Evolutionary conservation across 2,888 invertebrate species (phyloP).

Genomic region (Drosophila formosana): DNA sequence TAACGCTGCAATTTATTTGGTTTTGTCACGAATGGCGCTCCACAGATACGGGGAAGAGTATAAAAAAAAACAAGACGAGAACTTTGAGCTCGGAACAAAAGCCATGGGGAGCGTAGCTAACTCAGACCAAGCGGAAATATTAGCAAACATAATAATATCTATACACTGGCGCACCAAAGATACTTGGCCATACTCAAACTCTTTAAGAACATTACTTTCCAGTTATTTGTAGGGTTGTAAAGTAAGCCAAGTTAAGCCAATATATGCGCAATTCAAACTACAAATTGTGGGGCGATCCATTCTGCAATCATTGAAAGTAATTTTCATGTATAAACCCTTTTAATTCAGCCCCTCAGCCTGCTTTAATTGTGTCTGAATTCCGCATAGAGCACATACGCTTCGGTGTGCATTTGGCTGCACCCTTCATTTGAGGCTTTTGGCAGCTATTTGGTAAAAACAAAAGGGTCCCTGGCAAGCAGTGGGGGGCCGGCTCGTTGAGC

Average conservation of each 20-base stretch:
- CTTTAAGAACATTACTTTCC: background rate
- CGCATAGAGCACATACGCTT: constrained; percentile 36
- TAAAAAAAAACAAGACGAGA: constrained; percentile 6
- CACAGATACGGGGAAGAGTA: constrained; percentile 44
- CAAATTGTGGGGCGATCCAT: background rate
- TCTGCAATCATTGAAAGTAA: background rate
- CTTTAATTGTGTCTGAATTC: background rate
- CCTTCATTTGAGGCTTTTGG: constrained; percentile 40
- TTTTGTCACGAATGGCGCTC: constrained; percentile 72
- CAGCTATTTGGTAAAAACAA: constrained; percentile 55
- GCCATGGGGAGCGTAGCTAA: constrained; percentile 35
- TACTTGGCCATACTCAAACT: constrained; percentile 9
- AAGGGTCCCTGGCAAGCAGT: constrained; percentile 39
- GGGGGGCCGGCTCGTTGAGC: constrained; percentile 49
- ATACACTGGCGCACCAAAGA: constrained; percentile 32
- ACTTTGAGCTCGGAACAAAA: constrained; percentile 18
- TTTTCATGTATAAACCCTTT: background rate
- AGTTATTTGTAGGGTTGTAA: background rate
- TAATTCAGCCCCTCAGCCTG: background rate
- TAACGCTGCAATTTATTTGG: constrained; percentile 74
- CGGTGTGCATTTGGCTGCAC: constrained; percentile 44
- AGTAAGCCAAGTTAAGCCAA: background rate
- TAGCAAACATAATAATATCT: constrained; percentile 64
- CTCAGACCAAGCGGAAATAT: constrained; percentile 63
- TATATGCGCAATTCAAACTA: background rate